These are phyloP conservation scores for Chaetodon trifasciatus DNA, from an alignment of 2,797 vertebrate species.

Conservation along the genomic window DNA sequence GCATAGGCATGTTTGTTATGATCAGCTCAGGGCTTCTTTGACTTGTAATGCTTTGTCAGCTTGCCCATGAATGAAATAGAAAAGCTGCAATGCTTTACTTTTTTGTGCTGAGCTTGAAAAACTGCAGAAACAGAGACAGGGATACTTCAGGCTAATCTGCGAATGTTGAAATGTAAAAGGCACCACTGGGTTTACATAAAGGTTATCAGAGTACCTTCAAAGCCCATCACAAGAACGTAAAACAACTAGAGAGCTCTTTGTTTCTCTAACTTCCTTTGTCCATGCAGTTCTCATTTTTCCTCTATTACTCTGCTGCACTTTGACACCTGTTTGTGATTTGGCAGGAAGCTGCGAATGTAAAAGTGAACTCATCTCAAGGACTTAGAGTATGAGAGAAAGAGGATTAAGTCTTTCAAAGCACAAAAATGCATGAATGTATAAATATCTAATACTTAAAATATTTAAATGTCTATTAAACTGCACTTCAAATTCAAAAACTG, in stretches of 20 bases:
- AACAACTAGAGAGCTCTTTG: not conserved
- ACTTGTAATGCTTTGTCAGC: slow-evolving; percentile 54
- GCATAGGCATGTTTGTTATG: slow-evolving; percentile 26
- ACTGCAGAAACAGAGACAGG: slow-evolving; percentile 22
- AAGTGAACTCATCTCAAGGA: not conserved
- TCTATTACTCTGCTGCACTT: not conserved
- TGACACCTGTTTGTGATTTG: not conserved
- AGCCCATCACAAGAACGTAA: not conserved
- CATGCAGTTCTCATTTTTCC: not conserved
- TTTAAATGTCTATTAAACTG: not conserved
- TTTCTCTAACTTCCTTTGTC: not conserved
- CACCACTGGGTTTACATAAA: slow-evolving; percentile 12
- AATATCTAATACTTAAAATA: not conserved
- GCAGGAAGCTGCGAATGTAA: not conserved
- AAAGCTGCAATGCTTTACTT: slow-evolving; percentile 46
- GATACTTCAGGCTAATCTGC: slow-evolving; percentile 16
- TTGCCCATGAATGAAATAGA: slow-evolving; percentile 27
- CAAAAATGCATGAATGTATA: not conserved
- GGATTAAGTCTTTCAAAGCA: not conserved
- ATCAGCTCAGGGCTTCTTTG: slow-evolving; percentile 44
- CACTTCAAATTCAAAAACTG: not conserved
- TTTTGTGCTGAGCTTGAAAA: slow-evolving; percentile 52
- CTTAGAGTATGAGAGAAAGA: not conserved
- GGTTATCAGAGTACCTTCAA: not conserved
- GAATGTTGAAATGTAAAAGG: slow-evolving; percentile 21